Percentiles rank a stretch among this genome's conserved stretches.
Conservation (phyloP, 2,888 invertebrate genomes). For the Lasioglossum villosulum region DNA sequence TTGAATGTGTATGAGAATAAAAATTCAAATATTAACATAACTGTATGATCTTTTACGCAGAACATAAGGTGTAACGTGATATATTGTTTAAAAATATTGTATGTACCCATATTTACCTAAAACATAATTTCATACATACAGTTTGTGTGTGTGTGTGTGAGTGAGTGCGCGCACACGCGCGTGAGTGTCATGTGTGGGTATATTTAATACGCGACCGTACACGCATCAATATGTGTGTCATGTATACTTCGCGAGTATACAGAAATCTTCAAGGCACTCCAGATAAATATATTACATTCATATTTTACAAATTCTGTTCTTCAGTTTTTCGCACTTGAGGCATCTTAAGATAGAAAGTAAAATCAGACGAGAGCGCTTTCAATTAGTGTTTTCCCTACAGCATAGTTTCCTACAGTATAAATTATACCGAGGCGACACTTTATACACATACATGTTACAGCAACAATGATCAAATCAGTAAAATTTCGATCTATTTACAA, state of each 20-base stretch:
- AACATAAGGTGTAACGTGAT: conserved; percentile 66
- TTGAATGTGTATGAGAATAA: conserved; percentile 51
- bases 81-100: conserved; percentile 71
- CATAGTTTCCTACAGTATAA: conserved; percentile 48
- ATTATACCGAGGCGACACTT: conserved; percentile 51
- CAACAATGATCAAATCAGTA: conserved; percentile 53
- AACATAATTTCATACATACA: conserved; percentile 73
- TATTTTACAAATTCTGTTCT: conserved; percentile 79
- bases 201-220: conserved; percentile 22
- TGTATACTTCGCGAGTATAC: conserved; percentile 79
- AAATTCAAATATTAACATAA: conserved; percentile 55
- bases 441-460: conserved; percentile 54
- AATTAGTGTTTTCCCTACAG: conserved; percentile 34
- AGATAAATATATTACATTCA: conserved; percentile 82
- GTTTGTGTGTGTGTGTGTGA: conserved; percentile 48
- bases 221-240: conserved; percentile 52
- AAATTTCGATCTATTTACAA: conserved; percentile 57
- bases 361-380: conserved; percentile 40
- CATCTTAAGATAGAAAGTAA: conserved; percentile 61
- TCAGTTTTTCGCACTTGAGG: conserved; percentile 62
- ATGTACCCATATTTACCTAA: conserved; percentile 74
- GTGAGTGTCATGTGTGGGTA: conserved; percentile 30
- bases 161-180: background rate
- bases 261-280: conserved; percentile 84
- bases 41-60: conserved; percentile 42